Evolutionary conservation across 1,140 invertebrate genomes (phyloP), one percentile per base, ranked within the genome.

Genomic region (Apis dorsata): DNA sequence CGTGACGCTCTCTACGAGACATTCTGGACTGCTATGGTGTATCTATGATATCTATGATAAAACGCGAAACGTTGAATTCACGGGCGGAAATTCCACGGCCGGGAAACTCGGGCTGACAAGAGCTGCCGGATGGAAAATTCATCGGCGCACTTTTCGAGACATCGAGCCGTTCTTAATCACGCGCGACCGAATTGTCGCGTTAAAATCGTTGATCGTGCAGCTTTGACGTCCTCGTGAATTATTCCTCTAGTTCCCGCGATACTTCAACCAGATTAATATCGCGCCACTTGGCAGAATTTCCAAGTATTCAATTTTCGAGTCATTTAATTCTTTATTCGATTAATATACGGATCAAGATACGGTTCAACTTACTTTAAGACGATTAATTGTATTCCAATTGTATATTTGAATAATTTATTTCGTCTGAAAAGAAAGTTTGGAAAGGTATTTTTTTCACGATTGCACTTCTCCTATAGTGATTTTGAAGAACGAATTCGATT

Each of bases 11-110:
- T 15, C 19, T 13, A 3, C 51, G 71, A 24, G 24, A 24, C 24
- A 24, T 24, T 57, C 28, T 28, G 8, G 17, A 5, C 53, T 4
- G 51, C 51, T 49, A 69, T 24, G 53, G 44, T 57, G 75, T 57
- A 69, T 78, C 53, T 24, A 34, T 34, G 69, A 78, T 57, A 69
- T 78, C 53, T 24, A 34, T 34, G 69, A 78, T 69, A 68, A 57
- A 77, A 19, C 51, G 62, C 55, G 51, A n/a, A 44, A 11, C 34
- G 17, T 69, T 49, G 69, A 69, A 79, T 79, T 79, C 34, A 21
- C 44, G 19, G 44, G 7, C 51, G 51, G 57, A 55, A 77, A 77
- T 77, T 44, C 13, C 13, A 24, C 13, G 49, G 19, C 7, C 11
- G 21, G 24, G 60, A 76, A 65, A 51, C 28, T 24, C 21, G 4